These are phyloP conservation scores for Ophion costatus DNA, from an alignment of 2,888 invertebrate species.

Conservation along the genomic window DNA sequence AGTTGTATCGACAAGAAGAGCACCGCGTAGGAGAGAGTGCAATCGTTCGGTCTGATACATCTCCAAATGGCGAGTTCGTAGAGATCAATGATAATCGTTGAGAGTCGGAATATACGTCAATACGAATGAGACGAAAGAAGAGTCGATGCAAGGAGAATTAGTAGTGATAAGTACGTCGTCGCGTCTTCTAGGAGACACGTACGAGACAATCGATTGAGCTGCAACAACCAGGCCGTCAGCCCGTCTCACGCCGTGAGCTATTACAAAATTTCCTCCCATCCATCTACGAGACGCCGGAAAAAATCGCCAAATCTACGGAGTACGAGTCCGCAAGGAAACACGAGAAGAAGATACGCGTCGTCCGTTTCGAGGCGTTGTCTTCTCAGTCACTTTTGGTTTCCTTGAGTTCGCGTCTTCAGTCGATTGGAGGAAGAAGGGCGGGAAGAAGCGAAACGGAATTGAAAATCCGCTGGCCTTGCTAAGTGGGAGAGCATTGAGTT, in stretches of 20 bases:
- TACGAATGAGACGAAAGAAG: background rate
- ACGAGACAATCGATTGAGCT: conserved; percentile 58
- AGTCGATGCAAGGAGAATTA: background rate
- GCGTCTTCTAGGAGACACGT: conserved; percentile 37
- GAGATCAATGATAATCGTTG: background rate
- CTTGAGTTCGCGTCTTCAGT: conserved; percentile 8
- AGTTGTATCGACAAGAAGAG: background rate
- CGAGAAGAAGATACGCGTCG: conserved; percentile 5
- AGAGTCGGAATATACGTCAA: background rate
- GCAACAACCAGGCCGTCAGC: conserved; percentile 42
- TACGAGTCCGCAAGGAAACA: background rate
- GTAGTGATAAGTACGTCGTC: conserved; percentile 47
- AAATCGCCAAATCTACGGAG: background rate
- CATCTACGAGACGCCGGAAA: background rate
- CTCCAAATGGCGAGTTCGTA: background rate
- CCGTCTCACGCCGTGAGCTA: background rate
- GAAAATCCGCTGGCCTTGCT: conserved; percentile 48
- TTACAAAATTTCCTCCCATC: background rate
- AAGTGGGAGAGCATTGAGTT: conserved; percentile 41
- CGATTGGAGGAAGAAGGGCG: background rate
- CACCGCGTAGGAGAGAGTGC: background rate
- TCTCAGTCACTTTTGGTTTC: background rate
- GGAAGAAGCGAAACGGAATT: conserved; percentile 29
- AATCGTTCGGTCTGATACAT: background rate
- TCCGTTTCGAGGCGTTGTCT: conserved; percentile 27